Evolutionary conservation across 2,888 invertebrate genomes (phyloP).

Genomic region (Megastigmus dorsalis): DNA sequence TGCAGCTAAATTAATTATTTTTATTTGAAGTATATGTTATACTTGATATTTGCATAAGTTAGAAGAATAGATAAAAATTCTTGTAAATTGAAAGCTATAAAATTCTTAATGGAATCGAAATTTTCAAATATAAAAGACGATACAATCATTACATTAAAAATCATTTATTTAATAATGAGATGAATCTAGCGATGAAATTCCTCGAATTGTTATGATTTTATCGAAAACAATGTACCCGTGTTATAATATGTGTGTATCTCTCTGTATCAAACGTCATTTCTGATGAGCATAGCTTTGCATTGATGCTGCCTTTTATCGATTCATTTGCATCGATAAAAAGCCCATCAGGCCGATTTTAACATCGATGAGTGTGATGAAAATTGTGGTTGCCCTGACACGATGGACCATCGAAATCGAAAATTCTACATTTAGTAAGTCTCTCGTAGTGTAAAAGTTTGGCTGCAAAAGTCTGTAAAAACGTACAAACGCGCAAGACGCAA

Average conservation of each 20-base stretch:
- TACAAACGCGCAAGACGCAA: slow-evolving; percentile 57
- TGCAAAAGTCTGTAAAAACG: slow-evolving; percentile 61
- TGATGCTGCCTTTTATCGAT: slow-evolving; percentile 18
- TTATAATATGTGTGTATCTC: background rate
- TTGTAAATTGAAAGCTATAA: background rate
- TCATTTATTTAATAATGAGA: background rate
- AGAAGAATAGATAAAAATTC: too few relatives aligned
- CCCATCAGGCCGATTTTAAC: slow-evolving; percentile 4
- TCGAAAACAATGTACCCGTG: slow-evolving; percentile 25
- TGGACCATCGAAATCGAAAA: slow-evolving; percentile 49
- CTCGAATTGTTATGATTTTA: slow-evolving; percentile 15
- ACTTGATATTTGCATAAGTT: too few relatives aligned
- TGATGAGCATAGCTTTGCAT: slow-evolving; percentile 6
- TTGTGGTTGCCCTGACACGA: slow-evolving; percentile 47
- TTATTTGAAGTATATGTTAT: too few relatives aligned
- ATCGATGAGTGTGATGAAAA: slow-evolving; percentile 40
- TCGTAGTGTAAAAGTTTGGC: slow-evolving; percentile 56
- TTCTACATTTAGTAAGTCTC: slow-evolving; percentile 51
- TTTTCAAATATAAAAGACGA: too few relatives aligned
- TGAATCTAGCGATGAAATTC: slow-evolving; percentile 13
- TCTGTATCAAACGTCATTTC: slow-evolving; percentile 34
- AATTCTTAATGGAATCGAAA: background rate
- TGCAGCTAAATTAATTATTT: too few relatives aligned
- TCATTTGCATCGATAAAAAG: slow-evolving; percentile 2
- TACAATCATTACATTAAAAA: background rate